phyloP scores from a whole-genome alignment of 2,797 vertebrate species.

The Melanotaenia boesemani region DNA sequence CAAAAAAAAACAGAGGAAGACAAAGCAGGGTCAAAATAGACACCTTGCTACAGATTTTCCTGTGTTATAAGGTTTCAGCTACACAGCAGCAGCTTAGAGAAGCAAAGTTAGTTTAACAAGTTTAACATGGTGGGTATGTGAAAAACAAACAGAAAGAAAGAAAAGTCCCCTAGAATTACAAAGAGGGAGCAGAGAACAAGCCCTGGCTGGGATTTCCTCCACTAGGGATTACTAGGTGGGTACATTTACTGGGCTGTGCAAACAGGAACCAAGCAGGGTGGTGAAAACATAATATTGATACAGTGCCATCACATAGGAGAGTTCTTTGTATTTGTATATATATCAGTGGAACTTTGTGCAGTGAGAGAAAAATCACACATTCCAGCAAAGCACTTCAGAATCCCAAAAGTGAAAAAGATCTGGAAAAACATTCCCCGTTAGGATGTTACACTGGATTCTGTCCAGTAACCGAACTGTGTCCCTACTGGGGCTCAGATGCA shows the following conservation, averaged over 20 bases:
- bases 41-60: slow-evolving; percentile 19
- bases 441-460: neutral
- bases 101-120: slow-evolving; percentile 35
- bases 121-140: slow-evolving; percentile 31
- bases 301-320: slow-evolving; percentile 56
- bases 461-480: neutral
- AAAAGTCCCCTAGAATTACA: slow-evolving; percentile 35
- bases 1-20: slow-evolving; percentile 4
- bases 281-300: slow-evolving; percentile 78
- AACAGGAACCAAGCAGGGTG: slow-evolving; percentile 76
- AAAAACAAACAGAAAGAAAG: slow-evolving; percentile 43
- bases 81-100: slow-evolving; percentile 8
- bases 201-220: slow-evolving; percentile 67
- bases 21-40: slow-evolving; percentile 27
- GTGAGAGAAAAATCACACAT: slow-evolving; percentile 16
- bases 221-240: slow-evolving; percentile 66
- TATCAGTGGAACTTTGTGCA: slow-evolving; percentile 30
- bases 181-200: slow-evolving; percentile 38
- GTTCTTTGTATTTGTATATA: slow-evolving; percentile 43
- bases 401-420: neutral
- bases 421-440: neutral
- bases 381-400: slow-evolving; percentile 4
- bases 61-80: slow-evolving; percentile 16
- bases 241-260: slow-evolving; percentile 71
- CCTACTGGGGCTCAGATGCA: neutral